Evolutionary conservation across 1,140 invertebrate species (phyloP).

Genomic region (Drosophila prosaltans): DNA sequence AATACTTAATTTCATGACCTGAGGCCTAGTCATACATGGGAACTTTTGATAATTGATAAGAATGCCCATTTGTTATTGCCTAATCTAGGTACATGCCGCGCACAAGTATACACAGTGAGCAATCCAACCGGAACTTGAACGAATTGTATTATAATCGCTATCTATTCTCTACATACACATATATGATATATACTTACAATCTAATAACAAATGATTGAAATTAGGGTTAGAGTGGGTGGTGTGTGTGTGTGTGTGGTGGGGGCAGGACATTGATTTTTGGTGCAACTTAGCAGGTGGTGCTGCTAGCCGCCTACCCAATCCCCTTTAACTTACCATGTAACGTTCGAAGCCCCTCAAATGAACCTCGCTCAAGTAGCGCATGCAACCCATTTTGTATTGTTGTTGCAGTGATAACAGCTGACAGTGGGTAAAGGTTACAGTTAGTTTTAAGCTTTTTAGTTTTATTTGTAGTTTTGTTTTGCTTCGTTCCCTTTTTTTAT

Average conservation of each 20-base stretch:
- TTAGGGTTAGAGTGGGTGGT: not conserved
- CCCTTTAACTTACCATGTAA: slow-evolving; percentile 88
- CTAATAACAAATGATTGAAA: slow-evolving; percentile 37
- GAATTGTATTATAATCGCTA: slow-evolving; percentile 31
- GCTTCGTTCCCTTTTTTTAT: no score
- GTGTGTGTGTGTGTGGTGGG: not conserved
- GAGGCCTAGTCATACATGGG: slow-evolving; percentile 50
- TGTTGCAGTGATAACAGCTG: slow-evolving; percentile 39
- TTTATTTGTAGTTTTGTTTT: not conserved
- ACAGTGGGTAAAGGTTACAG: slow-evolving; percentile 13
- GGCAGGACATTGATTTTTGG: slow-evolving; percentile 56
- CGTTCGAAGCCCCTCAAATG: slow-evolving; percentile 92
- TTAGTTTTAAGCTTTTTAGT: not conserved
- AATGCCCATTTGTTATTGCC: slow-evolving; percentile 26
- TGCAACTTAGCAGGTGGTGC: not conserved
- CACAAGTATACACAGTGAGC: not conserved
- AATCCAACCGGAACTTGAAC: slow-evolving; percentile 59
- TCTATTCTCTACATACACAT: not conserved
- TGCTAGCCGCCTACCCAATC: not conserved
- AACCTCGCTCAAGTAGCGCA: slow-evolving; percentile 88
- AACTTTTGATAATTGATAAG: slow-evolving; percentile 56
- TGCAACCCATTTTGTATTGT: slow-evolving; percentile 72
- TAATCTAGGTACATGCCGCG: slow-evolving; percentile 13
- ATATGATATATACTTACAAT: slow-evolving; percentile 17
- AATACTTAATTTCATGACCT: slow-evolving; percentile 47